Evolutionary conservation across 2,113 vertebrate species (phyloP).

Genomic region (Aptenodytes patagonicus): DNA sequence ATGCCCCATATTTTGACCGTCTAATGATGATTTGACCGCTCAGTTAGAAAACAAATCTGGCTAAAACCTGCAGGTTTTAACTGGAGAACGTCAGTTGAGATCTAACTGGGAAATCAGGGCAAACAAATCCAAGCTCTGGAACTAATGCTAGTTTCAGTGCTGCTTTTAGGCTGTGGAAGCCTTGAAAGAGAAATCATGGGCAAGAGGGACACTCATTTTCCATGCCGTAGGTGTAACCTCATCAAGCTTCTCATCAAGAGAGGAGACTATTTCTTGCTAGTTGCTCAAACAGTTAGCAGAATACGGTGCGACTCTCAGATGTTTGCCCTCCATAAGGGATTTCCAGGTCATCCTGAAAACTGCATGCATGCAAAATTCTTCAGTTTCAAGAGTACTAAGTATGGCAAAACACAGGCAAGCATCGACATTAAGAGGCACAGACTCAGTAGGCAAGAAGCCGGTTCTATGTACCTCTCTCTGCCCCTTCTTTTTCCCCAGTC

Average conservation of each 20-base stretch:
- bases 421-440: neutral
- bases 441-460: neutral
- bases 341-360: neutral
- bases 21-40: neutral
- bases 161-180: neutral
- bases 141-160: neutral
- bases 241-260: neutral
- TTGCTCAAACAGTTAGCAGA: neutral
- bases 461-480: neutral
- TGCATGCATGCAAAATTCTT: neutral
- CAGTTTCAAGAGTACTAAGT: neutral
- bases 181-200: neutral
- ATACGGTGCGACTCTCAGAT: neutral
- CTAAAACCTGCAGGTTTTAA: neutral
- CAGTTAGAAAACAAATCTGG: neutral
- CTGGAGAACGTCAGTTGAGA: neutral
- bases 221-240: neutral
- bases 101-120: neutral
- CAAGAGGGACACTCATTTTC: neutral
- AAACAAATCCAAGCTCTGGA: neutral
- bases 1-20: neutral
- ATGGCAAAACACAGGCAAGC: neutral
- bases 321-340: neutral
- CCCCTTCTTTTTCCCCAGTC: neutral
- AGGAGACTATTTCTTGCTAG: neutral